Evolutionary conservation across 2,888 invertebrate species (phyloP).

Genomic region (Cheilosia vulpina): DNA sequence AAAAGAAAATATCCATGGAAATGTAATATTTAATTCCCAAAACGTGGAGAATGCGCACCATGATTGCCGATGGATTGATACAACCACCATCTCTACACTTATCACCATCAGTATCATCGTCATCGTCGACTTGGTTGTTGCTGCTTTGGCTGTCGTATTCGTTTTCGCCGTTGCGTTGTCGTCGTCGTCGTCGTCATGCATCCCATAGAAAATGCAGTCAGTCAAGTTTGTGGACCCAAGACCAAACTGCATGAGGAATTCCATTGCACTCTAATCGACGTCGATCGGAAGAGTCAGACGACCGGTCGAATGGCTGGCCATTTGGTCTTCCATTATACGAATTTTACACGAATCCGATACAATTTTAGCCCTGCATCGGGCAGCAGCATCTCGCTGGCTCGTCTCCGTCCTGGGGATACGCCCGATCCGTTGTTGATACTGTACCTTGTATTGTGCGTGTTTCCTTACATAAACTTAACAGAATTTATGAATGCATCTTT

Average conservation of each 20-base stretch:
- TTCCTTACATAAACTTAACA: constrained; percentile 69
- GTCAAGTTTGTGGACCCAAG: constrained; percentile 69
- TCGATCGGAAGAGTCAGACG: constrained; percentile 69
- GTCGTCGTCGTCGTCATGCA: constrained; percentile 58
- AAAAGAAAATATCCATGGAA: constrained; percentile 42
- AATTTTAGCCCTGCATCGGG: constrained; percentile 60
- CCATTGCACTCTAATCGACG: constrained; percentile 74
- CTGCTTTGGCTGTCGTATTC: constrained; percentile 31
- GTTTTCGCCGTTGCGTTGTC: background rate
- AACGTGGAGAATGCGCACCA: constrained; percentile 43
- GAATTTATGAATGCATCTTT: constrained; percentile 70
- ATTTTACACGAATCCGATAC: constrained; percentile 73
- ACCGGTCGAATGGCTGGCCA: constrained; percentile 66
- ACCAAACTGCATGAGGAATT: constrained; percentile 65
- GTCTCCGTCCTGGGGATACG: constrained; percentile 55
- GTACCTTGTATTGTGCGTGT: constrained; percentile 70
- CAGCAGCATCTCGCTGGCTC: constrained; percentile 34
- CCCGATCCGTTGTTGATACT: constrained; percentile 67
- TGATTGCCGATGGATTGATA: constrained; percentile 54
- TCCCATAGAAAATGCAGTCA: constrained; percentile 74
- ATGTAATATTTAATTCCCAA: constrained; percentile 48
- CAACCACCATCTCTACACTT: constrained; percentile 53
- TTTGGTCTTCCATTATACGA: constrained; percentile 70
- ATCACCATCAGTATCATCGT: constrained; percentile 63
- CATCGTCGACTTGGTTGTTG: constrained; percentile 15